Percentiles rank a stretch among this genome's conserved stretches.
Evolutionary conservation across 2,888 invertebrate genomes (phyloP).

Genomic region (Rhopalosiphum nymphaeae): DNA sequence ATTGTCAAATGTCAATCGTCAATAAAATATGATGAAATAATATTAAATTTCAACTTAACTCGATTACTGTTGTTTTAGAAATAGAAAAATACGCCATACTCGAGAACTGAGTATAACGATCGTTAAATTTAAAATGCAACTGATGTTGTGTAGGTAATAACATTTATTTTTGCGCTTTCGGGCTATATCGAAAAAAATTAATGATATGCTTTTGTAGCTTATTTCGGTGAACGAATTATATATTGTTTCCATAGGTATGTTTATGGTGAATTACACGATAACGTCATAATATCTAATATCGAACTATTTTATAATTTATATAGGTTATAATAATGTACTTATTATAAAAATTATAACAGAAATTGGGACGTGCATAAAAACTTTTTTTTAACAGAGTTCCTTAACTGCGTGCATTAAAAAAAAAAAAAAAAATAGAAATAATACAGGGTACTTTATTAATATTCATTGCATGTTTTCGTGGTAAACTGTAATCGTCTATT

Average conservation of each 20-base stretch:
- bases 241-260: not conserved
- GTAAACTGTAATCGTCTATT: not conserved
- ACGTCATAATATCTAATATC: not conserved
- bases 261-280: not conserved
- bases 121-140: too few relatives aligned
- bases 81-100: too few relatives aligned
- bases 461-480: slow-evolving; percentile 11
- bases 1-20: too few relatives aligned
- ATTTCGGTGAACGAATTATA: not conserved
- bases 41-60: too few relatives aligned
- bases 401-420: not conserved
- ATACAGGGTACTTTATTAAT: not conserved
- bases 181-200: too few relatives aligned
- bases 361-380: not conserved
- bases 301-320: not conserved
- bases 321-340: not conserved
- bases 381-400: not conserved
- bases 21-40: too few relatives aligned
- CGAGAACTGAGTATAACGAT: too few relatives aligned
- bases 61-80: too few relatives aligned
- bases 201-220: not conserved
- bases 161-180: too few relatives aligned
- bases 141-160: too few relatives aligned
- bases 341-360: not conserved
- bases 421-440: not conserved